Conservation (phyloP, 2,113 vertebrate genomes). For the Hydrolagus affinis region DNA sequence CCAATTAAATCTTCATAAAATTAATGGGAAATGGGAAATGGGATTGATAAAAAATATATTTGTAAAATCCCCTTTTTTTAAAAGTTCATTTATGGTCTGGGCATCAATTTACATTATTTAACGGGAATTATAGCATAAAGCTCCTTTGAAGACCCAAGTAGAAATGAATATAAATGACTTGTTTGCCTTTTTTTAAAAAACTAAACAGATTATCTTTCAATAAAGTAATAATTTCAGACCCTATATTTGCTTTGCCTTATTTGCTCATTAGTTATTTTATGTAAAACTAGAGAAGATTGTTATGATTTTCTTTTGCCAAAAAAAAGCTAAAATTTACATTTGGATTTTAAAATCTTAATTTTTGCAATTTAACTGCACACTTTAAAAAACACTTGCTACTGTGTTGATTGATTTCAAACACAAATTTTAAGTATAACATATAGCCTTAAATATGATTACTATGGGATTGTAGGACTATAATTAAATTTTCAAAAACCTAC, state of each 20-base stretch:
- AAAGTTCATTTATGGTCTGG: background rate
- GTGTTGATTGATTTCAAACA: background rate
- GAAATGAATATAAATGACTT: background rate
- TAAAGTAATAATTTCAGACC: background rate
- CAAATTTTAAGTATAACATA: background rate
- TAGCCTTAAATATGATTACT: background rate
- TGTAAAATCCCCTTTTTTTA: background rate
- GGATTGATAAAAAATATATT: background rate
- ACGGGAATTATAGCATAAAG: slow-evolving; percentile 1
- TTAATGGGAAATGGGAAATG: background rate
- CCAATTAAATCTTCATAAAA: background rate
- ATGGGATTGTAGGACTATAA: background rate
- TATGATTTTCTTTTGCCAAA: background rate
- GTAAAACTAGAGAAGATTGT: background rate
- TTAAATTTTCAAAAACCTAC: background rate
- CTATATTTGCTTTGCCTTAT: background rate
- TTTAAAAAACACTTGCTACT: background rate
- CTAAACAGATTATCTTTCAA: background rate
- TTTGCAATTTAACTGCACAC: too few relatives aligned
- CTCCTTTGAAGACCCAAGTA: background rate
- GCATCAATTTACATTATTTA: background rate
- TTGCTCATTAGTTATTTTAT: background rate
- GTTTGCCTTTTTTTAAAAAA: background rate
- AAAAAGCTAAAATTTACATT: background rate
- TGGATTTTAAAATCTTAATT: too few relatives aligned